phyloP scores from a whole-genome alignment of 2,888 invertebrate genomes.

The Ceriagrion tenellum region DNA sequence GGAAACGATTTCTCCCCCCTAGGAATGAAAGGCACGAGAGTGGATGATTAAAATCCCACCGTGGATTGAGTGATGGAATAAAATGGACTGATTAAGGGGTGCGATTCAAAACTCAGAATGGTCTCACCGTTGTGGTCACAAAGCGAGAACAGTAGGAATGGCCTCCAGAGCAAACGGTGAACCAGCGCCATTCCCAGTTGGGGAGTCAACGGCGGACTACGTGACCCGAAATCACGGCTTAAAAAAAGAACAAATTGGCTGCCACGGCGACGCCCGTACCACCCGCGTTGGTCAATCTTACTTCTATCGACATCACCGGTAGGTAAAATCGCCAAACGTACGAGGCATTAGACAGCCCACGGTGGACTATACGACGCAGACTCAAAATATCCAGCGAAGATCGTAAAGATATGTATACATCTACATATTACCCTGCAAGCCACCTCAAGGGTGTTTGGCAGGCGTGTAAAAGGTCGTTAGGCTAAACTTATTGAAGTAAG shows the following conservation, averaged over 20 bases:
- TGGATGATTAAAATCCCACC: background rate
- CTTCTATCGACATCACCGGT: background rate
- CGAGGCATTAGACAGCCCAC: background rate
- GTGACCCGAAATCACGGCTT: background rate
- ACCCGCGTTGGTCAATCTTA: background rate
- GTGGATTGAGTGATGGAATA: background rate
- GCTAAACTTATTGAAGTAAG: too few species aligned
- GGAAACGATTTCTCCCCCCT: too few species aligned
- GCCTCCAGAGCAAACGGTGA: background rate
- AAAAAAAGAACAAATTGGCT: background rate
- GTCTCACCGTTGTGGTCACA: background rate
- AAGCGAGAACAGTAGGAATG: background rate
- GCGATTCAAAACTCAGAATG: background rate
- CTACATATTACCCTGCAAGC: too few species aligned
- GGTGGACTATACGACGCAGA: background rate
- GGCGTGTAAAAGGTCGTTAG: too few species aligned
- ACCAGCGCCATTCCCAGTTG: background rate
- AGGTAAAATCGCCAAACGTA: background rate
- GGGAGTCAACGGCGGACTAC: background rate
- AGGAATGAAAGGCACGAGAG: too few species aligned
- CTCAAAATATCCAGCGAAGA: background rate
- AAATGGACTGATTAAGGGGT: background rate
- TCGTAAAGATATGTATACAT: too few species aligned
- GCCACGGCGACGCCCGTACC: background rate
- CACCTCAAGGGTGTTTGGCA: too few species aligned